Evolutionary conservation across 2,113 vertebrate genomes (phyloP).

Genomic region (Gopherus evgoodei): DNA sequence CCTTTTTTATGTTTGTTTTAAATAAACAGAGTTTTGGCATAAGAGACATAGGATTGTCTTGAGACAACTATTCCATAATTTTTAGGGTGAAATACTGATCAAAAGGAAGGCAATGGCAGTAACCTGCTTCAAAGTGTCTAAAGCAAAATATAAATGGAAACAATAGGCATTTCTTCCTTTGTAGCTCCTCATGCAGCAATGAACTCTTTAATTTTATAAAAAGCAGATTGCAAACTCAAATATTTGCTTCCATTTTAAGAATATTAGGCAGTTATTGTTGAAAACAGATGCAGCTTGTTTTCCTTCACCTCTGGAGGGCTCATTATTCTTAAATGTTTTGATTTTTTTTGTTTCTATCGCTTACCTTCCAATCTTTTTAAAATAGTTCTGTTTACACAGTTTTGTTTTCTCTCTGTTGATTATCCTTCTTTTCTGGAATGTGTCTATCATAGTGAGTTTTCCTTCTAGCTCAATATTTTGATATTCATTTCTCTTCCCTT

Average conservation of each 20-base stretch:
- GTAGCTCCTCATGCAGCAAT: background rate
- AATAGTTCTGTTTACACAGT: background rate
- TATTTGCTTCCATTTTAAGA: slow-evolving; percentile 22
- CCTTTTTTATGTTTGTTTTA: no score
- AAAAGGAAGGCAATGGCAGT: background rate
- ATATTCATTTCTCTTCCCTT: background rate
- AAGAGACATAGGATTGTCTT: background rate
- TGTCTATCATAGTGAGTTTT: background rate
- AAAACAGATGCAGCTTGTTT: slow-evolving; percentile 3
- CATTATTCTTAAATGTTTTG: background rate
- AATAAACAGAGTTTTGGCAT: no score
- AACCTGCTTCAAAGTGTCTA: background rate
- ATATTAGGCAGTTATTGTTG: background rate
- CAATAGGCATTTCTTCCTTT: background rate
- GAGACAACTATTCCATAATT: background rate
- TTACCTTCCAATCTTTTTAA: background rate
- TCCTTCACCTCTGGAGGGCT: background rate
- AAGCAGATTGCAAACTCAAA: background rate
- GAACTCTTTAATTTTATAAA: background rate
- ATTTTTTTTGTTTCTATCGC: background rate
- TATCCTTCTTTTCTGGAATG: background rate
- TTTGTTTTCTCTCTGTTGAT: background rate
- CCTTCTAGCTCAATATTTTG: background rate
- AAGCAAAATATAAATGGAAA: background rate
- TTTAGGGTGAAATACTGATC: background rate